phyloP scores from a whole-genome alignment of 1,140 invertebrate species.

The Sitodiplosis mosellana region DNA sequence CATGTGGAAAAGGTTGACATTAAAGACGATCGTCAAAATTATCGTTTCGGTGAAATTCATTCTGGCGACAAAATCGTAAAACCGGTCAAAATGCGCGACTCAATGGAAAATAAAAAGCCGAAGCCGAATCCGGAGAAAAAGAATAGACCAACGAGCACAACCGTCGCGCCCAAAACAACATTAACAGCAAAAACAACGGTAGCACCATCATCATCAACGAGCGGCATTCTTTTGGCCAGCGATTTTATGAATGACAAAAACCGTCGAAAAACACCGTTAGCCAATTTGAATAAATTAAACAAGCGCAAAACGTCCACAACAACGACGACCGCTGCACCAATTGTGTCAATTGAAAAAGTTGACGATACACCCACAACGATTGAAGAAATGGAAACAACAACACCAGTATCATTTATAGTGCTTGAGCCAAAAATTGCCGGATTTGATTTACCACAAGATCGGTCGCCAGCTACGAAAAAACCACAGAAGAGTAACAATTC shows the following conservation, averaged over 20 bases:
- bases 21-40: slow-evolving; percentile 16
- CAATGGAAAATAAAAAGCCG: slow-evolving; percentile 15
- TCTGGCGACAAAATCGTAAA: slow-evolving; percentile 18
- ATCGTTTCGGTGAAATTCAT: slow-evolving; percentile 8
- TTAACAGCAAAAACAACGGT: slow-evolving; percentile 1
- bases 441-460: slow-evolving; percentile 32
- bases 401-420: slow-evolving; percentile 9
- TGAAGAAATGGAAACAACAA: slow-evolving; percentile 11
- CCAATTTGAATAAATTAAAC: slow-evolving; percentile 8
- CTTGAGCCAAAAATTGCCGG: slow-evolving; percentile 35
- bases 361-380: not conserved
- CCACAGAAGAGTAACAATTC: slow-evolving; percentile 23
- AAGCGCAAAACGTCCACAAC: slow-evolving; percentile 3
- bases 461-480: slow-evolving; percentile 27
- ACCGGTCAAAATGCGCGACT: slow-evolving; percentile 10
- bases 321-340: slow-evolving; percentile 3
- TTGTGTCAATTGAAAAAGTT: slow-evolving; percentile 5
- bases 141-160: slow-evolving; percentile 5
- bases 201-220: not conserved
- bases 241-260: slow-evolving; percentile 5
- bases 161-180: slow-evolving; percentile 11
- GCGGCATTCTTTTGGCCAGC: not conserved
- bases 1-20: slow-evolving; percentile 25
- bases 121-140: slow-evolving; percentile 10
- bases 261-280: slow-evolving; percentile 5